phyloP scores from a whole-genome alignment of 1,140 invertebrate genomes.

The Heliconius hewitsoni region DNA sequence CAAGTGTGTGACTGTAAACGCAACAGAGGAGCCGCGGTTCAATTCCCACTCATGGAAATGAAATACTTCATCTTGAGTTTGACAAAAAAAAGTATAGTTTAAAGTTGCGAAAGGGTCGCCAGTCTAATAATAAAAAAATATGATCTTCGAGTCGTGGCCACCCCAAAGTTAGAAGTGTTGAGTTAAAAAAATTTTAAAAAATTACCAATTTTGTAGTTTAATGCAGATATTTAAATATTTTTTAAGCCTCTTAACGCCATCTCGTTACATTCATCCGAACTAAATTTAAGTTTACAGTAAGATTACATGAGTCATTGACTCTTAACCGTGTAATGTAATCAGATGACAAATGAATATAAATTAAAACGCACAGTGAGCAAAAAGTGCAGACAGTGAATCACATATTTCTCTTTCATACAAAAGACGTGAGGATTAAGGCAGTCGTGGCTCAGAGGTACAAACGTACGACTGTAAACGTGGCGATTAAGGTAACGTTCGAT shows the following conservation, averaged over 20 bases:
- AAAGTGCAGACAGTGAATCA: slow-evolving; percentile 28
- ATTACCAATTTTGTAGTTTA: neutral
- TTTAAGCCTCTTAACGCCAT: slow-evolving; percentile 11
- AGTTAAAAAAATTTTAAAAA: neutral
- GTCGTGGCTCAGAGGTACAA: too few relatives aligned
- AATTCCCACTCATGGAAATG: too few relatives aligned
- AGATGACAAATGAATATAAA: slow-evolving; percentile 28
- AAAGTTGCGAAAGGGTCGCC: too few relatives aligned
- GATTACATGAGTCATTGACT: slow-evolving; percentile 28
- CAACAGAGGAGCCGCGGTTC: too few relatives aligned
- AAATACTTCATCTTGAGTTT: too few relatives aligned
- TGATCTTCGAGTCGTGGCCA: too few relatives aligned
- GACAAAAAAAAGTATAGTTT: too few relatives aligned
- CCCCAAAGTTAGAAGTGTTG: too few relatives aligned
- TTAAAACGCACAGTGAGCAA: slow-evolving; percentile 6
- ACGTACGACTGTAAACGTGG: too few relatives aligned
- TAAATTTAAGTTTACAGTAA: slow-evolving; percentile 8
- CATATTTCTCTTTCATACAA: neutral
- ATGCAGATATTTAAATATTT: neutral
- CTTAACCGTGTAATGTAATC: slow-evolving; percentile 23
- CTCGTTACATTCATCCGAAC: neutral
- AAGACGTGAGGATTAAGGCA: too few relatives aligned
- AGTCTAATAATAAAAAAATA: too few relatives aligned
- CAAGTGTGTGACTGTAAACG: too few relatives aligned
- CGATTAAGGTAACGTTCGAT: neutral